Evolutionary conservation across 2,797 vertebrate species (phyloP).

Genomic region (Brotula barbata): DNA sequence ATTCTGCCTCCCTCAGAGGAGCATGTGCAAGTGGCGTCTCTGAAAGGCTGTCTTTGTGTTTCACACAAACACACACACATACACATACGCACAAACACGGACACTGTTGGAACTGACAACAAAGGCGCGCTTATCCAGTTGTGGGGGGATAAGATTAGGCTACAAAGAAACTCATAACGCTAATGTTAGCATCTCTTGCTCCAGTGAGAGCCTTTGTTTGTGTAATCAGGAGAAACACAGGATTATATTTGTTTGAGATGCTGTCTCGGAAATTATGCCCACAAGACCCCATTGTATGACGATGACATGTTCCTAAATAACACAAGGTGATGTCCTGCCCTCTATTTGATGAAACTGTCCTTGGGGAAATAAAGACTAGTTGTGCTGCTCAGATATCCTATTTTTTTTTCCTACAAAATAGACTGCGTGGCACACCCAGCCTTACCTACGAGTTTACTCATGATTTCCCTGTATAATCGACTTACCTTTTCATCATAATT

Average conservation of each 20-base stretch:
- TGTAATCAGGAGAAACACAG: slow-evolving; percentile 69
- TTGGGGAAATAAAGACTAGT: slow-evolving; percentile 60
- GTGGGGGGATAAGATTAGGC: slow-evolving; percentile 74
- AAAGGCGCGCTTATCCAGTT: slow-evolving; percentile 86
- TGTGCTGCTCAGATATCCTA: slow-evolving; percentile 49
- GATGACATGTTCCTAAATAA: slow-evolving; percentile 69
- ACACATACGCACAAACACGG: slow-evolving; percentile 31
- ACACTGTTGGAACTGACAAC: slow-evolving; percentile 85
- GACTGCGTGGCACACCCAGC: slow-evolving; percentile 33
- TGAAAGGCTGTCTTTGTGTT: slow-evolving; percentile 93
- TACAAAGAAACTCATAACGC: slow-evolving; percentile 73
- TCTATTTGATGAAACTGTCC: slow-evolving; percentile 59
- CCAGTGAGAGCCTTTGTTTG: slow-evolving; percentile 67
- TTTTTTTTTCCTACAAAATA: slow-evolving; percentile 50
- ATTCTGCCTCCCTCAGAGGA: slow-evolving; percentile 90
- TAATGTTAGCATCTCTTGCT: slow-evolving; percentile 76
- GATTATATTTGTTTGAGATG: slow-evolving; percentile 64
- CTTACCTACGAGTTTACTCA: slow-evolving; percentile 41
- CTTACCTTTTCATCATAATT: slow-evolving; percentile 53
- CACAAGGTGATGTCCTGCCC: slow-evolving; percentile 37
- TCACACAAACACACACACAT: slow-evolving; percentile 54
- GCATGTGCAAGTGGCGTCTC: slow-evolving; percentile 78
- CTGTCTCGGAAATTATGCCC: slow-evolving; percentile 65
- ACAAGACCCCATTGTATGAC: slow-evolving; percentile 63
- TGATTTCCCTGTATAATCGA: slow-evolving; percentile 55